Percentiles rank a stretch among this genome's conserved stretches.
These are phyloP conservation scores for Druceiella hillmani DNA, from an alignment of 2,888 invertebrate species.

Conservation along the genomic window DNA sequence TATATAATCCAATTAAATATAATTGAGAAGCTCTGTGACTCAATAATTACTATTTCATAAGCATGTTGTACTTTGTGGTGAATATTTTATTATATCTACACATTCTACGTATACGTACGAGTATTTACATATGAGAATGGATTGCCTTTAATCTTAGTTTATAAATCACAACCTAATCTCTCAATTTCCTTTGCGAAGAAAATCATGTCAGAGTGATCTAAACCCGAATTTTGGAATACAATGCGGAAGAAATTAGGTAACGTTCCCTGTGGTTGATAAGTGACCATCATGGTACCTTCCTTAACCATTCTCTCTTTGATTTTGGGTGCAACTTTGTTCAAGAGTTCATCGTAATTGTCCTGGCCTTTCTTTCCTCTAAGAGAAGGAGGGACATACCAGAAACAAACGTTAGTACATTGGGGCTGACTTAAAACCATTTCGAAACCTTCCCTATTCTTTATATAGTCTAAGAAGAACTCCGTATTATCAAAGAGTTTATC, in stretches of 20 bases:
- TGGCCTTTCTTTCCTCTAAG: constrained; percentile 50
- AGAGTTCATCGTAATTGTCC: constrained; percentile 54
- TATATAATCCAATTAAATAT: too few relatives aligned
- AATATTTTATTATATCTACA: too few relatives aligned
- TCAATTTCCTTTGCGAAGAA: constrained; percentile 87
- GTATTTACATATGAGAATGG: too few relatives aligned
- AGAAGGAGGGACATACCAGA: constrained; percentile 90
- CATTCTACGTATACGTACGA: too few relatives aligned
- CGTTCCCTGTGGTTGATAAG: constrained; percentile 84
- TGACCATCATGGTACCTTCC: constrained; percentile 92
- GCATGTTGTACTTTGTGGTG: too few relatives aligned
- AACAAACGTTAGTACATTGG: constrained; percentile 92
- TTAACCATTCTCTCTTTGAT: constrained; percentile 95
- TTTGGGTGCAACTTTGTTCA: constrained; percentile 82
- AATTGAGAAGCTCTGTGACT: too few relatives aligned
- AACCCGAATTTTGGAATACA: constrained; percentile 85
- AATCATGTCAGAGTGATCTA: constrained; percentile 77
- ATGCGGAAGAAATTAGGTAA: constrained; percentile 93
- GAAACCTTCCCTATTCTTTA: constrained; percentile 66
- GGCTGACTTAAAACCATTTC: constrained; percentile 69
- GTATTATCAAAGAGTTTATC: constrained; percentile 74
- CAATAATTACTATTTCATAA: too few relatives aligned
- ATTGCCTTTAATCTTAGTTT: too few relatives aligned
- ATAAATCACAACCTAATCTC: too few relatives aligned
- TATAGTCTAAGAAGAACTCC: constrained; percentile 61